Evolutionary conservation across 2,113 vertebrate species (phyloP).

Genomic region (Dryoscopus gambensis): DNA sequence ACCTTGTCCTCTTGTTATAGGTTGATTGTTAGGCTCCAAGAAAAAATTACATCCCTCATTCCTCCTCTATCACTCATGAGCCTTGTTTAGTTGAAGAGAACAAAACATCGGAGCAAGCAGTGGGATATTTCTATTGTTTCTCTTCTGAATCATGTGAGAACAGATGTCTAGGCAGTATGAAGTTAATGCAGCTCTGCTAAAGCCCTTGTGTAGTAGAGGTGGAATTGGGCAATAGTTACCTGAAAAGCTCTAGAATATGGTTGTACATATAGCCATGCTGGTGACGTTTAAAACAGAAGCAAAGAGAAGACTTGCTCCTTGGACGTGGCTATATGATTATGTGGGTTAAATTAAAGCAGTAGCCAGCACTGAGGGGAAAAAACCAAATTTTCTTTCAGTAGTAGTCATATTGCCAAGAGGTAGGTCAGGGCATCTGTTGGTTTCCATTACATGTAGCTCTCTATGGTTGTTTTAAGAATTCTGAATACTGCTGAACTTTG

Average conservation of each 20-base stretch:
- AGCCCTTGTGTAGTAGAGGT: not conserved
- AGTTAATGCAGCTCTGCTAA: not conserved
- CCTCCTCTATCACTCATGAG: not conserved
- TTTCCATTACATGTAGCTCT: not conserved
- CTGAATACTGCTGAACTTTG: not conserved
- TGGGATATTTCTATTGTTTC: not conserved
- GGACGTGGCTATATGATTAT: not conserved
- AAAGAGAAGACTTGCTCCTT: not conserved
- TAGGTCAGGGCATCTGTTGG: not conserved
- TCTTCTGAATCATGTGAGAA: not conserved
- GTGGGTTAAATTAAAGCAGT: not conserved
- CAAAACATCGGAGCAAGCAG: not conserved
- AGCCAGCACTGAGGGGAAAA: not conserved
- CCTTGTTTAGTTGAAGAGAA: not conserved
- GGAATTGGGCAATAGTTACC: not conserved
- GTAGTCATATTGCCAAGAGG: not conserved
- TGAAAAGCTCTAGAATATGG: not conserved
- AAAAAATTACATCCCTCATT: not conserved
- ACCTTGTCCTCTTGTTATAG: not conserved
- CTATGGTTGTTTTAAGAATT: not conserved
- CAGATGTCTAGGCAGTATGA: not conserved
- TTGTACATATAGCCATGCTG: not conserved
- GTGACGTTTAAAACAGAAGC: not conserved
- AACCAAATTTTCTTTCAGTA: not conserved
- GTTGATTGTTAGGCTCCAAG: not conserved